Conservation (phyloP, 2,113 vertebrate species). For the Anhinga rufa region DNA sequence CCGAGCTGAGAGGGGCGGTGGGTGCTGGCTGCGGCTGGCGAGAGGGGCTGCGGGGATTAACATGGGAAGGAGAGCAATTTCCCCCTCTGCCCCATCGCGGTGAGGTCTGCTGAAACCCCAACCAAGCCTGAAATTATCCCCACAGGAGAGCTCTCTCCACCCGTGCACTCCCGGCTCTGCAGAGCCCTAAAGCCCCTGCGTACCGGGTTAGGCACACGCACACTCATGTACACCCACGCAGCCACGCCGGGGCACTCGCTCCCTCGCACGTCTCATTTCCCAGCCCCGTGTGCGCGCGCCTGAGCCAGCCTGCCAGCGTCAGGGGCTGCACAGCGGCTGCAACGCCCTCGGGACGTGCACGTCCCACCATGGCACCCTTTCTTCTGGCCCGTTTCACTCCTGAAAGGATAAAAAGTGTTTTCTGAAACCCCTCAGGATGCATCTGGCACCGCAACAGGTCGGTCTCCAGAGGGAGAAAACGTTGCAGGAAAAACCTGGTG, state of each 20-base stretch:
- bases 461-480: background rate
- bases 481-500: background rate
- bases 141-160: background rate
- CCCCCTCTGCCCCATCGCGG: background rate
- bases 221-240: no score
- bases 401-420: background rate
- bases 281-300: accelerated
- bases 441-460: accelerated
- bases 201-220: no score
- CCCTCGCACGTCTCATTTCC: background rate
- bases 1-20: background rate
- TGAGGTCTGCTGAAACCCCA: background rate
- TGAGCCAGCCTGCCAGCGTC: background rate
- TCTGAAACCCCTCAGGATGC: no score
- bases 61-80: background rate
- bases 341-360: accelerated
- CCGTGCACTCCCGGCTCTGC: background rate
- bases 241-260: background rate
- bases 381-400: background rate
- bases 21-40: background rate
- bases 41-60: background rate
- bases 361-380: background rate
- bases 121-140: background rate
- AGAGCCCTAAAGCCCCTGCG: accelerated
- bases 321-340: accelerated